Base-by-base conservation (phyloP, 2,888 invertebrate genomes). In the Luperina testacea region DNA sequence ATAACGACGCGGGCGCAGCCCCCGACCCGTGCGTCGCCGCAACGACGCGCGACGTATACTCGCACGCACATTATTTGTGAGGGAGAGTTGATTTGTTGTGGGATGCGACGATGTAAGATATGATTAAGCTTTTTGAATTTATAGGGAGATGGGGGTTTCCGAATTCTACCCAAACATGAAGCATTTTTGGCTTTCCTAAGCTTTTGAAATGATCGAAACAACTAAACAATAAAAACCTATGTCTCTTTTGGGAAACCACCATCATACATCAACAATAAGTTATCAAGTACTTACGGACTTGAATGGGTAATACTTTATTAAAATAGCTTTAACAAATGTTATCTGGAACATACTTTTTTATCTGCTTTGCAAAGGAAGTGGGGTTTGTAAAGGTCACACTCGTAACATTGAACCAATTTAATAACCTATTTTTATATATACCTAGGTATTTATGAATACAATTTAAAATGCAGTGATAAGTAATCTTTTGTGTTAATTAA, bases 1-100 rank as follows among this genome's bases (percentile, higher is more conserved):
- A 91, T 91, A 91, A 89, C 86, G 87, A 84, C 90, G 88, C 89
- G 74, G 71, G 82, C 88, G 88, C 89, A 87, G 81, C 87, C 87
- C 84, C 80, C 73, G 72, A n/a, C 61, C 17, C 53, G 65, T 57
- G 15, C 45, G 65, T 57, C 68, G 64, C 32, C 63, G n/a, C 53
- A 13, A 9, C 48, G 65, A 6, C 32, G 32, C 32, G 32, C 32
- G 1, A 32, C 38, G 6, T 74, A 73, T 53, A 68, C 71, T 82
- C 76, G 42, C 51, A 67, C 78, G 53, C 61, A 72, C 61, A 71
- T 67, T 78, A 81, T 72, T 78, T 78, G 72, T 74, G 65, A 73
- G 64, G 73, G 57, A 72, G 64, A 72, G 64, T 68, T 32, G 61
- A 76, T 67, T 76, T 76, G 53, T n/a, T 48, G 17, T 17, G 24